Evolutionary conservation across 2,888 invertebrate genomes (phyloP).

Genomic region (Cenopis cana): DNA sequence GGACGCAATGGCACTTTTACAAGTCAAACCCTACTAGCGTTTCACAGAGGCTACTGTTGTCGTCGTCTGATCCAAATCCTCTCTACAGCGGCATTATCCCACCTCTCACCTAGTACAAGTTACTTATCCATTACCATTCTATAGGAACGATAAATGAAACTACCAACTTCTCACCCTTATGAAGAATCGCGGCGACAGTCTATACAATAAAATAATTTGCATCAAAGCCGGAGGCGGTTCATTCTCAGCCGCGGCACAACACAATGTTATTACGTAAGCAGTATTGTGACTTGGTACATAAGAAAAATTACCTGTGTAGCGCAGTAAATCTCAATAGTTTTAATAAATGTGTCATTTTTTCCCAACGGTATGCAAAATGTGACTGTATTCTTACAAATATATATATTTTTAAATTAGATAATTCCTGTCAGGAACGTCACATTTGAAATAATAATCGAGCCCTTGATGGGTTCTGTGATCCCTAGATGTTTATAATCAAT

Average conservation of each 20-base stretch:
- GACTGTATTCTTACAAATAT: too few relatives aligned
- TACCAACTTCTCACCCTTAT: slow-evolving; percentile 14
- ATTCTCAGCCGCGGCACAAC: slow-evolving; percentile 55
- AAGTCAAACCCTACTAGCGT: too few relatives aligned
- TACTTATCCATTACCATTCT: neutral
- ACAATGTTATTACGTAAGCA: neutral
- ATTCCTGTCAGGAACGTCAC: too few relatives aligned
- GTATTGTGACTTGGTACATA: neutral
- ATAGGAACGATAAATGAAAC: slow-evolving; percentile 5
- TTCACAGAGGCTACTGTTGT: too few relatives aligned
- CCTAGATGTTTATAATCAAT: too few relatives aligned
- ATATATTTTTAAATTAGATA: too few relatives aligned
- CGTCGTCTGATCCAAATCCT: too few relatives aligned
- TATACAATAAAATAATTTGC: slow-evolving; percentile 65
- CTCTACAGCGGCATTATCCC: too few relatives aligned
- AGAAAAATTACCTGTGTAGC: neutral
- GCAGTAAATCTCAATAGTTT: neutral
- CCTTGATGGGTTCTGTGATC: too few relatives aligned
- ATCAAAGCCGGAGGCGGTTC: slow-evolving; percentile 53
- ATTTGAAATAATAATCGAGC: too few relatives aligned
- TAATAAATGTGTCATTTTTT: neutral
- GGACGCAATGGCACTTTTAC: too few relatives aligned
- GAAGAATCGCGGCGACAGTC: slow-evolving; percentile 36
- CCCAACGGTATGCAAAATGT: too few relatives aligned
- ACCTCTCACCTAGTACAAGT: neutral